Evolutionary conservation across 2,888 invertebrate species (phyloP), one percentile per base, ranked within the genome.

Genomic region (Polyploca ridens): DNA sequence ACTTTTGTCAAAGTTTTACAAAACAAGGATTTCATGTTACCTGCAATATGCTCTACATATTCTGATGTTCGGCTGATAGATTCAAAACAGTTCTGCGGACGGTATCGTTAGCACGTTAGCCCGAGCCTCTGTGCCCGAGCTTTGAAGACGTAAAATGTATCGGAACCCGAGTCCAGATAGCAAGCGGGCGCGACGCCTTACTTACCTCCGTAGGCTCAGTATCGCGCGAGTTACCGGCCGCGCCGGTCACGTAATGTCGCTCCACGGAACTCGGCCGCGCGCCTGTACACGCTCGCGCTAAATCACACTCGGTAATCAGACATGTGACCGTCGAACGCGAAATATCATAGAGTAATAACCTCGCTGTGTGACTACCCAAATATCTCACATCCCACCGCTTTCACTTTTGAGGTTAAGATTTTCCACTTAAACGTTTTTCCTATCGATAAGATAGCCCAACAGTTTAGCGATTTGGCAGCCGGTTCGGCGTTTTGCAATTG

Each of bases 181-280:
- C 79, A 72, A 74, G 72, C 62, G 59, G 67, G 38, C 67, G 62
- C 67, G 66, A 57, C 35, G 35, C 49, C 33, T 62, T 65, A 69
- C 72, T 72, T 63, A 69, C 66, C 63, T 62, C 58, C 44, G 60
- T 58, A 71, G 71, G 65, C 73, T 83, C 90, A 93, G 93, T 93
- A 87, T 81, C 89, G 92, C 90, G 91, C 87, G 84, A 87, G 88
- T 82, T 74, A 70, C 83, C 86, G 83, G 64, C 74, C 83, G 83
- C 76, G 79, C 71, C 85, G 90, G 90, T 78, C 88, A 86, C 79
- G 87, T 85, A 62, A 85, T 83, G 87, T 74, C 80, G 84, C 81
- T 73, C 69, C 66, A 71, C 75, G 79, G 76, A 74, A 69, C 74
- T 74, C 78, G 73, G 79, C 72, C 84, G 80, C 83, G 83, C 82